These are phyloP conservation scores for Onthophagus taurus DNA, from an alignment of 1,140 invertebrate species.

Conservation along the genomic window DNA sequence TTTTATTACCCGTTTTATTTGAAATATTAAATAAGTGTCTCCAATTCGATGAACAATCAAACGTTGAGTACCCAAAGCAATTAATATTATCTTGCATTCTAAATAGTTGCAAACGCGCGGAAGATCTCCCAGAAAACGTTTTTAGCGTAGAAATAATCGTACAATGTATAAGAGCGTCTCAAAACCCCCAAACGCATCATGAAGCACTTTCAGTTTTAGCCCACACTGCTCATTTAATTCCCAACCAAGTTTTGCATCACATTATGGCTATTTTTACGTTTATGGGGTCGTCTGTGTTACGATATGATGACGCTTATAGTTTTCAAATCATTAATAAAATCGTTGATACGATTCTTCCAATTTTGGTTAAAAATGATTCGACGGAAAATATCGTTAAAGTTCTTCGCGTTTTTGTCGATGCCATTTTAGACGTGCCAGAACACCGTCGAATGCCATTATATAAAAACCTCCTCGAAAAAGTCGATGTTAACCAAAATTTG, in stretches of 20 bases:
- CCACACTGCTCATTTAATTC: constrained; percentile 61
- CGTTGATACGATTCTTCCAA: constrained; percentile 81
- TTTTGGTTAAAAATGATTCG: constrained; percentile 53
- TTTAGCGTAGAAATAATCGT: constrained; percentile 78
- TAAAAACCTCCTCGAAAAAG: constrained; percentile 62
- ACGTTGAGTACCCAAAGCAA: constrained; percentile 86
- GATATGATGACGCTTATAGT: constrained; percentile 89
- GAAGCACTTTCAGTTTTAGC: constrained; percentile 77
- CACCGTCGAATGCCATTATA: constrained; percentile 77
- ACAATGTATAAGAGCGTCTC: constrained; percentile 76
- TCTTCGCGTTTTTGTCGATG: constrained; percentile 82
- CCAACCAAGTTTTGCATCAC: constrained; percentile 78
- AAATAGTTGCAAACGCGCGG: constrained; percentile 50
- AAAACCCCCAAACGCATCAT: constrained; percentile 90
- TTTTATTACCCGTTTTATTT: constrained; percentile 66
- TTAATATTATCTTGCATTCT: constrained; percentile 69
- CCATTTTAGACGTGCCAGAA: constrained; percentile 79
- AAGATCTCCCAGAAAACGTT: constrained; percentile 45
- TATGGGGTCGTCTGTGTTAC: constrained; percentile 81
- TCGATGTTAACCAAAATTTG: constrained; percentile 60
- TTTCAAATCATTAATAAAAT: constrained; percentile 88
- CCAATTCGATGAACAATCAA: constrained; percentile 68
- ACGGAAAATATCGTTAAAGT: constrained; percentile 52
- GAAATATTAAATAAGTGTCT: constrained; percentile 71
- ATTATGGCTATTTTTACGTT: constrained; percentile 94